These are phyloP conservation scores for Pollenia angustigena DNA, from an alignment of 2,888 invertebrate species.

Conservation along the genomic window DNA sequence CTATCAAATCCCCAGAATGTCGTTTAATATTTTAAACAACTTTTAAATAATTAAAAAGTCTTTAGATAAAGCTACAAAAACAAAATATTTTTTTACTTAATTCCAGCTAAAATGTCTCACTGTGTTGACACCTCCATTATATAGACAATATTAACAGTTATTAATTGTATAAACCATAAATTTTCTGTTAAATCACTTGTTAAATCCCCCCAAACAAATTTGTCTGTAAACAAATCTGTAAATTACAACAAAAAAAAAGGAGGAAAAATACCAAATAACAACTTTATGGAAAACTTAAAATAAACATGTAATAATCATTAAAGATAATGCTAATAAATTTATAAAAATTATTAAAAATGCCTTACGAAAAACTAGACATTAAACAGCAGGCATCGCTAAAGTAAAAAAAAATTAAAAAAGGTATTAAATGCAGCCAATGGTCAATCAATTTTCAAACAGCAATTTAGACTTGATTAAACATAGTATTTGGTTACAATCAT, in stretches of 20 bases:
- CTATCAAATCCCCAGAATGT: background rate
- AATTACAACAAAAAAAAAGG: background rate
- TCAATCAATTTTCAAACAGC: slow-evolving; percentile 56
- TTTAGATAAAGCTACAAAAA: background rate
- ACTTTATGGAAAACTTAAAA: slow-evolving; percentile 28
- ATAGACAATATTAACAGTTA: slow-evolving; percentile 28
- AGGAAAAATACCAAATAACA: slow-evolving; percentile 32
- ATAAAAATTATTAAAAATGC: slow-evolving; percentile 61
- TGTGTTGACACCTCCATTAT: slow-evolving; percentile 47
- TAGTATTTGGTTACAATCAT: slow-evolving; percentile 63
- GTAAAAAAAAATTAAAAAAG: background rate
- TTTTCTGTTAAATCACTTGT: slow-evolving; percentile 49
- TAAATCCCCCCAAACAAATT: slow-evolving; percentile 35
- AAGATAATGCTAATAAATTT: slow-evolving; percentile 62
- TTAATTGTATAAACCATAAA: slow-evolving; percentile 63
- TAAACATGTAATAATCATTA: slow-evolving; percentile 46
- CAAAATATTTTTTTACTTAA: background rate
- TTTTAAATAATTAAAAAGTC: background rate
- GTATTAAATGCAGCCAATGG: slow-evolving; percentile 47
- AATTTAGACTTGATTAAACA: slow-evolving; percentile 65
- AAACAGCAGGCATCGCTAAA: slow-evolving; percentile 71
- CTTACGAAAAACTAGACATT: slow-evolving; percentile 63
- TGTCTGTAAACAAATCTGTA: slow-evolving; percentile 34
- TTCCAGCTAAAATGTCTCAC: slow-evolving; percentile 23
- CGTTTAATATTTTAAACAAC: slow-evolving; percentile 21